phyloP scores from a whole-genome alignment of 2,113 vertebrate species.

The Poeciliopsis retropinna region DNA sequence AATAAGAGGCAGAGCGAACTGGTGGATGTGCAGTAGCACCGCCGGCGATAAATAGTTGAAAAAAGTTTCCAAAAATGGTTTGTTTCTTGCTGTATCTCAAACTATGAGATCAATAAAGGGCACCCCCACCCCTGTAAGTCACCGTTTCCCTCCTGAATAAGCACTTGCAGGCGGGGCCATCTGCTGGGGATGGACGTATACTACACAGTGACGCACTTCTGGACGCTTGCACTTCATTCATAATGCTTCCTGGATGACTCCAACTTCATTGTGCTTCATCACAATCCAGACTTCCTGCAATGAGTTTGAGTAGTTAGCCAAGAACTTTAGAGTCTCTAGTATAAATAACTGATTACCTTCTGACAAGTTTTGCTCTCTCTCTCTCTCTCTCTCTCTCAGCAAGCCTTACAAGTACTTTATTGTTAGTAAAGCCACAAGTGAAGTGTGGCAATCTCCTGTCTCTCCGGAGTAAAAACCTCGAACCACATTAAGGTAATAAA shows the following conservation, averaged over 20 bases:
- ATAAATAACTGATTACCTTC: background rate
- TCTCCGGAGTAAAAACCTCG: conserved; percentile 31
- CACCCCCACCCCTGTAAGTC: conserved; percentile 5
- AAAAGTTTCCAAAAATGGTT: conserved; percentile 65
- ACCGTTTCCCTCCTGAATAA: conserved; percentile 28
- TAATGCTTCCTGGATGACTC: conserved; percentile 41
- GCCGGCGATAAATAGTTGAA: conserved; percentile 73
- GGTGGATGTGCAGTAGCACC: conserved; percentile 58
- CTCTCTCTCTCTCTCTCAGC: conserved; percentile 1
- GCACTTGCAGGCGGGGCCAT: conserved; percentile 79
- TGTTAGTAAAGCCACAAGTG: conserved; percentile 2
- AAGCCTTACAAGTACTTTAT: background rate
- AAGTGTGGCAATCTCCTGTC: conserved; percentile 7
- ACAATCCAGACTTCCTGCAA: background rate
- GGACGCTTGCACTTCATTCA: conserved; percentile 61
- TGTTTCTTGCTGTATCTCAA: conserved; percentile 60
- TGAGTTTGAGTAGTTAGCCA: conserved; percentile 18
- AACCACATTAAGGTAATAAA: conserved; percentile 61
- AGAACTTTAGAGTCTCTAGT: conserved; percentile 4
- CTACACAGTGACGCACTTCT: conserved; percentile 69
- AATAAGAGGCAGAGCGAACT: conserved; percentile 57
- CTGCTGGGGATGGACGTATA: conserved; percentile 78
- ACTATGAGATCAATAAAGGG: conserved; percentile 59
- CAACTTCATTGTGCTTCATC: conserved; percentile 28
- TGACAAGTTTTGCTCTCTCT: background rate